Evolutionary conservation across 2,113 vertebrate genomes (phyloP), one percentile per base, ranked within the genome.

Genomic region (Alectura lathami): DNA sequence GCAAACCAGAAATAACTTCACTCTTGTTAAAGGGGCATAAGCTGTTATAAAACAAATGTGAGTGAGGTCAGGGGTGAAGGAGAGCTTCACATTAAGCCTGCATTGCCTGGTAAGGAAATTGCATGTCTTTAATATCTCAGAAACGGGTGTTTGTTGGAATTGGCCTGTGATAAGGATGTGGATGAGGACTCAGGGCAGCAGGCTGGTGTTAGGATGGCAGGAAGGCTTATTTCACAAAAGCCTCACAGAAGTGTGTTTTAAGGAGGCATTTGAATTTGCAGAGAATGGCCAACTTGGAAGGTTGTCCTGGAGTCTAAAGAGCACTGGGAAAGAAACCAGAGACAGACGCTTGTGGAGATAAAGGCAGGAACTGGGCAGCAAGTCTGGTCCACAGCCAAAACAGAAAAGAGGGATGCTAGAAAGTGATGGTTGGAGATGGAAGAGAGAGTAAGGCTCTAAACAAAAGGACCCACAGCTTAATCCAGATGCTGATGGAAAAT

Each of bases 1-100:
- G 60, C 91, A 96, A 94, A 96, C 95, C 96, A 96, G 96, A 96
- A 96, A 94, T 96, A 96, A 92, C 94, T 88, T 84, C 34, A 12
- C 60, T 51, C 60, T 51, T 88, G 80, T 92, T 96, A 92, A 95
- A 96, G 80, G 63, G 51, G 73, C 83, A 93, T 83, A 95, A 86
- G 68, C 80, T 43, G 32, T 63, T 94, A 88, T 40, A 75, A 93
- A 94, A 81, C 48, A 91, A 96, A 88, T 57, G 56, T 45, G 56
- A 86, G 56, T 48, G 83, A 94, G 76, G 83, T 78, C 88, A 75
- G 83, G 48, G 40, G 27, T 0, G 0, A 94, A 95, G 79, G 83
- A 82, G 56, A 86, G 40, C 53, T 91, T 89, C 74, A 48, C 60
- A 75, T 60, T 64, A 77, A 96, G 64, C 32, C 69, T 91, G 60